Conservation (phyloP, 2,113 vertebrate genomes). For the Corythaixoides concolor region DNA sequence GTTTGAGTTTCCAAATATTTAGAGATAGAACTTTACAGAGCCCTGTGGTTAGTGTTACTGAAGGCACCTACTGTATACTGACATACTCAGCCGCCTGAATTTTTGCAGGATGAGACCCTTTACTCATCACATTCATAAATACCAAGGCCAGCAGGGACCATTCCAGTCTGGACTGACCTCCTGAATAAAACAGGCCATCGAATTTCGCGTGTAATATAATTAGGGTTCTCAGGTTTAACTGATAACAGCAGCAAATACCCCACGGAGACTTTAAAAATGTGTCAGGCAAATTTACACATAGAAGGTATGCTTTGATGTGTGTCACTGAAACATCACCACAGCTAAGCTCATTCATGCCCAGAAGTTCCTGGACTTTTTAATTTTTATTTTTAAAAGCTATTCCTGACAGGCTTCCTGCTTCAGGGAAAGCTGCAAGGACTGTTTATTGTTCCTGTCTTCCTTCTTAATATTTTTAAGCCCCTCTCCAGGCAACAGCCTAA, state of each 20-base stretch:
- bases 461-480: constrained; percentile 49
- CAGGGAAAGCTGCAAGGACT: constrained; percentile 34
- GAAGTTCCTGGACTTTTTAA: neutral
- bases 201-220: constrained; percentile 52
- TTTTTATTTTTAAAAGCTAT: neutral
- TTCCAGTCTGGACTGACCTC: constrained; percentile 28
- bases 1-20: neutral
- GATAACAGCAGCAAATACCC: constrained; percentile 64
- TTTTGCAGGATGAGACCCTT: constrained; percentile 5
- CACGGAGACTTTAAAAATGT: constrained; percentile 35
- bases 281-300: constrained; percentile 56
- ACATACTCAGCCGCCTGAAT: neutral
- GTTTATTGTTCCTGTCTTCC: constrained; percentile 36
- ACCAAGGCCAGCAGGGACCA: neutral
- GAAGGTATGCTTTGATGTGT: constrained; percentile 59
- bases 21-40: neutral
- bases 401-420: constrained; percentile 36
- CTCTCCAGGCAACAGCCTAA: constrained; percentile 50
- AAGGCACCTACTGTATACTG: neutral
- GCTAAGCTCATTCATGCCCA: constrained; percentile 28
- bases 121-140: neutral
- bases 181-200: constrained; percentile 52
- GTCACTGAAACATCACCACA: constrained; percentile 32
- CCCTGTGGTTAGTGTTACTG: neutral
- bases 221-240: constrained; percentile 57